Conservation (phyloP, 2,797 vertebrate genomes). For the Danionella dracula region DNA sequence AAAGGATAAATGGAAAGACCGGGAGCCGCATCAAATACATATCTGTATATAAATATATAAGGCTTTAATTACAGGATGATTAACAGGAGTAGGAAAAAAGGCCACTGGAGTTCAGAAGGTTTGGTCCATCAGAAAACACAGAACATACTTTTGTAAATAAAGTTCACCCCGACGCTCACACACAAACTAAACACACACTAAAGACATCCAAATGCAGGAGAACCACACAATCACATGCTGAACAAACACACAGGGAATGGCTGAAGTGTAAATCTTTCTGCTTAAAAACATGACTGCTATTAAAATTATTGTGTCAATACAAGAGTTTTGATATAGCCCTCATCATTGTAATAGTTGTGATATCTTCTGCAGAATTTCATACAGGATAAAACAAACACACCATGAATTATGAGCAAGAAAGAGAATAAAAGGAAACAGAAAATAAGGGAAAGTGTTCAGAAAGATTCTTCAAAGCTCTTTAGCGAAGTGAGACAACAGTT, state of each 20-base stretch:
- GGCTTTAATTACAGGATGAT: constrained; percentile 56
- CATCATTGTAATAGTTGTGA: constrained; percentile 49
- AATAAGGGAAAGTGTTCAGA: no score
- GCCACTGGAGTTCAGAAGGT: constrained; percentile 53
- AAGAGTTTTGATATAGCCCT: constrained; percentile 57
- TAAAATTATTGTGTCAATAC: constrained; percentile 29
- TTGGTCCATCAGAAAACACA: constrained; percentile 57
- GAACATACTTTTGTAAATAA: neutral
- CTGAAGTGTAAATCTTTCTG: neutral
- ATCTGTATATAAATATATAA: constrained; percentile 39
- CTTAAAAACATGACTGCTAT: constrained; percentile 48
- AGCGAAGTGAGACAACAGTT: no score
- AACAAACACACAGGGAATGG: constrained; percentile 48
- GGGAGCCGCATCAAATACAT: constrained; percentile 30
- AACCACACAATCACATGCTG: constrained; percentile 43
- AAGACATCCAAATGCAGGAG: no score
- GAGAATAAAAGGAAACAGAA: constrained; percentile 46
- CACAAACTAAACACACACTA: constrained; percentile 43
- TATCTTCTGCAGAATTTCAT: constrained; percentile 65
- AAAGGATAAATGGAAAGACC: constrained; percentile 66
- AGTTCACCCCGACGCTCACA: neutral
- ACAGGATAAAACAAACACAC: constrained; percentile 54
- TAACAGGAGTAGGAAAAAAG: neutral
- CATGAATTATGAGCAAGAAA: no score
- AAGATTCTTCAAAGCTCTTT: no score